Base-by-base conservation (phyloP, 2,888 invertebrate genomes). In the Coelinius sp. region DNA sequence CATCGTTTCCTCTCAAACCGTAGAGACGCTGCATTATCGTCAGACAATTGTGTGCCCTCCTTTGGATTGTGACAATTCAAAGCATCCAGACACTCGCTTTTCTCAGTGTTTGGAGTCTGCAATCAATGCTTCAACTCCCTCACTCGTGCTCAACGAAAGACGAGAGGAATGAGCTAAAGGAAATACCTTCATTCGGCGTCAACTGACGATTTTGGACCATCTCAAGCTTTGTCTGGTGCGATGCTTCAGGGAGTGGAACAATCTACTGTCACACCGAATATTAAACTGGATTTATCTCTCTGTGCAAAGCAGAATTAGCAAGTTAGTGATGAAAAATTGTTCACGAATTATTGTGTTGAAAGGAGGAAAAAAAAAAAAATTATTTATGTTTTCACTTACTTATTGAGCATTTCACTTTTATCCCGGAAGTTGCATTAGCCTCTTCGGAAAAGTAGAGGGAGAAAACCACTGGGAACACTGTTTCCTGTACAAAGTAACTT, bases 401-500 rank as follows among this genome's bases (percentile, higher is more conserved):
- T 59, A 10, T 59, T 17, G 20, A 14, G 20, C 22, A 14, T 35
- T 56, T 35, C 0, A 35, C 17, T 59, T 35, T 20, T 8, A 5
- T 27, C 17, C 20, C 56, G 31, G 17, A 56, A 31, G 31, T 25
- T 59, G 17, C 59, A 59, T 59, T 35, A 31, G 17, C 20, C 8
- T 59, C 53, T 35, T 17, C 20, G 20, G 7, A 59, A 59, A 35
- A 59, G 53, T 35, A 14, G 31, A 49, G 46, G 46, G 46, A 49
- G 17, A 1, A 49, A 20, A 49, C 20, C 46, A n/a, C n/a, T 44
- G 44, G 35, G 8, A 35, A 22, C 31, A 3, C 17, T 76, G 70
- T 79, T 81, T 82, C 81, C 81, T 79, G 82, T 79, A 82, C 82
- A 81, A 82, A 82, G 82, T 80, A 82, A 80, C 79, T 78, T 75